Evolutionary conservation across 2,797 vertebrate genomes (phyloP), one percentile per base, ranked within the genome.

Genomic region (Girardinus metallicus): DNA sequence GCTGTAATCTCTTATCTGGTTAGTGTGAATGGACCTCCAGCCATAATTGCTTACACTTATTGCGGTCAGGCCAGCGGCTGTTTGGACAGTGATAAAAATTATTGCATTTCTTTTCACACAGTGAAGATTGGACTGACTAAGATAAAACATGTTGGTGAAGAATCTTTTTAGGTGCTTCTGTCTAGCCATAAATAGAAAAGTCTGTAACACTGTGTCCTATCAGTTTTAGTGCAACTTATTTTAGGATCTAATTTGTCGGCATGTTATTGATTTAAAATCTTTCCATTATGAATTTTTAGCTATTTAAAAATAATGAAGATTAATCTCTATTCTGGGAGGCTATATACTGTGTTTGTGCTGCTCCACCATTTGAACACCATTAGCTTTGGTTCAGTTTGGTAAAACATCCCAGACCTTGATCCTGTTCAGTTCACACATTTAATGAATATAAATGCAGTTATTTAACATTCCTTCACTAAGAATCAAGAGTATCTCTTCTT

Each of bases 1-100:
- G 68, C 68, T 71, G 68, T 71, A 71, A 71, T 71, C 68, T 71
- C 41, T 71, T 43, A 71, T 71, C 41, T 71, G 64, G n/a, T 44
- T 71, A 29, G 26, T 6, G 2, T 71, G 43, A 71, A 44, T 43
- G 41, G 68, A 44, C 68, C 68, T 71, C 26, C 68, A 44, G 68
- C 26, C 41, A 71, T 44, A 71, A 71, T 44, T 71, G 41, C 12
- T 43, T 71, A 8, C 41, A 44, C 41, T 71, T 68, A 68, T 43
- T 41, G 21, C 7, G 36, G 21, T 41, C 64, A 41, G 68, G 39
- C 68, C 39, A 13, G 13, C 11, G 23, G 68, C 41, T 71, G 26
- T 43, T 43, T 71, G 39, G 68, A 44, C 68, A 44, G 39, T 13
- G 36, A 68, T 68, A 68, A 68, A 53, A 68, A 26, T 68, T 68